Conservation (phyloP, 2,888 invertebrate genomes). For the Eumacrocentrus americanus region DNA sequence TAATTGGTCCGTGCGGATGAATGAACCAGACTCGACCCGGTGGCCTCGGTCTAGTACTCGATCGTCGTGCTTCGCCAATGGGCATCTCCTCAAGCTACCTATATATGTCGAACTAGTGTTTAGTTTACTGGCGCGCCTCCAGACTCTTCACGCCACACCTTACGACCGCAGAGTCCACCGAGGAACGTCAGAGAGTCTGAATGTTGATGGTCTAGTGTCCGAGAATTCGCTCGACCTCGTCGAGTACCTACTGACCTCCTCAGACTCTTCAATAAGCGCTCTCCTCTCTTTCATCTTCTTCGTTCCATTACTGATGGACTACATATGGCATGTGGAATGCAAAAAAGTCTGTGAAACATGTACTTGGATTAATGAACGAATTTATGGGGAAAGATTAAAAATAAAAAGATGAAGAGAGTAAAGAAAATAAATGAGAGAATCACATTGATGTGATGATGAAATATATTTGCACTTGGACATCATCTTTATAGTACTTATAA, state of each 20-base stretch:
- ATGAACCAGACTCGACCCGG: conserved; percentile 34
- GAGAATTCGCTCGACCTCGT: conserved; percentile 12
- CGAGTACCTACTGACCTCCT: conserved; percentile 24
- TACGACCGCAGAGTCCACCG: background rate
- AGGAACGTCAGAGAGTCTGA: conserved; percentile 10
- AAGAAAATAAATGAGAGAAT: too few species aligned
- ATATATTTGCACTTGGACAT: too few species aligned
- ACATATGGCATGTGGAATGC: too few species aligned
- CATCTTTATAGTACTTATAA: too few species aligned
- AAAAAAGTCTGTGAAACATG: too few species aligned
- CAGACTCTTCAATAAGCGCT: conserved; percentile 32
- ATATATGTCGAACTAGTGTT: conserved; percentile 17
- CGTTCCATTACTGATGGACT: background rate
- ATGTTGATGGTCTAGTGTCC: conserved; percentile 16
- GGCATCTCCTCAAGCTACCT: conserved; percentile 9
- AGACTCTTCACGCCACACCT: conserved; percentile 25
- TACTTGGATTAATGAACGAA: too few species aligned
- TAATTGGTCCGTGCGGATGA: conserved; percentile 35
- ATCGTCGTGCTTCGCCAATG: background rate
- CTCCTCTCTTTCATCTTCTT: conserved; percentile 22
- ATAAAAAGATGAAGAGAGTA: too few species aligned
- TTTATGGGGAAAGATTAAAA: too few species aligned
- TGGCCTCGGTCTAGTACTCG: conserved; percentile 25
- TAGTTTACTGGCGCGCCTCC: conserved; percentile 12
- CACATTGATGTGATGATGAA: too few species aligned